Conservation (phyloP, 2,888 invertebrate species). For the Myopa tessellatipennis region DNA sequence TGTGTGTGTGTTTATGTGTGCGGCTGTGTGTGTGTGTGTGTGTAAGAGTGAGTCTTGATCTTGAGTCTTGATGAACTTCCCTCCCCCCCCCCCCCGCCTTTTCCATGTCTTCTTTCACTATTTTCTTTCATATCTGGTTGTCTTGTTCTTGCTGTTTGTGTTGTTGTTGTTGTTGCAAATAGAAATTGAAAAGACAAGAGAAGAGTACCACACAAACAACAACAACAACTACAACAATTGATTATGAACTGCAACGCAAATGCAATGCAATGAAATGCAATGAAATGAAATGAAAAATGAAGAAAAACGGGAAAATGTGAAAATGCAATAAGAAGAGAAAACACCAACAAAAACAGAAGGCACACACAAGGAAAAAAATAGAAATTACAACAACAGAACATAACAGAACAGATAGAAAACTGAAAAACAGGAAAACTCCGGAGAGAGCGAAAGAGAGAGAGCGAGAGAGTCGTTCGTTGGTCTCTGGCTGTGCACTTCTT, state of each 20-base stretch:
- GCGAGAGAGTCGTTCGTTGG: background rate
- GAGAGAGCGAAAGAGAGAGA: conserved; percentile 49
- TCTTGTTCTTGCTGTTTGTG: conserved; percentile 28
- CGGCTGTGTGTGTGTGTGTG: background rate
- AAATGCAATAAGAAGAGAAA: conserved; percentile 21
- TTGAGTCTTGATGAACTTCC: conserved; percentile 59
- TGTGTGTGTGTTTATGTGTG: conserved; percentile 29
- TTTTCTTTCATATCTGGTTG: conserved; percentile 18
- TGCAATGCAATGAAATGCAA: conserved; percentile 17
- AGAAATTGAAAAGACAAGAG: conserved; percentile 63
- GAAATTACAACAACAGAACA: conserved; percentile 30
- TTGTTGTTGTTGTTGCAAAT: conserved; percentile 47
- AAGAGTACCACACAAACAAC: conserved; percentile 38
- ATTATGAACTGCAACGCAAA: conserved; percentile 2
- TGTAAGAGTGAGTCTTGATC: conserved; percentile 56
- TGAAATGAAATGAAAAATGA: conserved; percentile 23
- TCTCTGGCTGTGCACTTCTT: conserved; percentile 39
- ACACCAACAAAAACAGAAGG: conserved; percentile 36
- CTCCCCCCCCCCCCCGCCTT: background rate
- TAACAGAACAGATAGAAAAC: conserved; percentile 12
- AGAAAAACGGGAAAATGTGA: conserved; percentile 24
- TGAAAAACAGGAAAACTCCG: conserved; percentile 48
- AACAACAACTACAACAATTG: conserved; percentile 27
- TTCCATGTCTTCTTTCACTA: conserved; percentile 8
- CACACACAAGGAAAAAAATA: background rate